Percentiles rank a stretch among this genome's conserved stretches.
Evolutionary conservation across 1,140 invertebrate genomes (phyloP).

Genomic region (Planococcus citri): DNA sequence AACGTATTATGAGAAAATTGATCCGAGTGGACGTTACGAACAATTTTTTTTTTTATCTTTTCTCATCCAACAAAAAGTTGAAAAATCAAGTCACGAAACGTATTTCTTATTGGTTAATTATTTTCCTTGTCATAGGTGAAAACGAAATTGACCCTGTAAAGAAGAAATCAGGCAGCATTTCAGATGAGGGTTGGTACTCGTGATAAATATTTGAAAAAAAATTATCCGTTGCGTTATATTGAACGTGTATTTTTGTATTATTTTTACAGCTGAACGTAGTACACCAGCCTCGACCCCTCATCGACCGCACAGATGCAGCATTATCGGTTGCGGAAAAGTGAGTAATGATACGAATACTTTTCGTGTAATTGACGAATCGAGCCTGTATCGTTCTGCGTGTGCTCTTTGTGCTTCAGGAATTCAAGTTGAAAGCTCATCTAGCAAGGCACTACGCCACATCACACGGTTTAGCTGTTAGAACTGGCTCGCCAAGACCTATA

Average conservation of each 20-base stretch:
- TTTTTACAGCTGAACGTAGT: constrained; percentile 30
- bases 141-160: constrained; percentile 30
- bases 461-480: constrained; percentile 57
- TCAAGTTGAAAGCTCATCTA: constrained; percentile 82
- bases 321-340: constrained; percentile 70
- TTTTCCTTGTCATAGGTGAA: constrained; percentile 24
- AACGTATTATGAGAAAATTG: no score
- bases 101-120: background rate
- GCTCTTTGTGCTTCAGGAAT: no score
- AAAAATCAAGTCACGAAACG: no score
- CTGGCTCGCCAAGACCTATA: constrained; percentile 73
- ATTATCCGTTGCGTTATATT: background rate
- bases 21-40: no score
- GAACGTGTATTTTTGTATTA: background rate
- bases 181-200: constrained; percentile 30
- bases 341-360: constrained; percentile 29
- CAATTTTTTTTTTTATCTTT: no score
- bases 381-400: no score
- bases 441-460: constrained; percentile 83
- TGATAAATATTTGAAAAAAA: background rate
- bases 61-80: no score
- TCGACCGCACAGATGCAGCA: constrained; percentile 73
- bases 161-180: constrained; percentile 40
- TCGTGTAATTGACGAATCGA: no score
- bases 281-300: constrained; percentile 41